A percentile compares a stretch with the other conserved stretches of the same genome.
phyloP scores from a whole-genome alignment of 2,113 vertebrate species.

The Pangasianodon gigas region DNA sequence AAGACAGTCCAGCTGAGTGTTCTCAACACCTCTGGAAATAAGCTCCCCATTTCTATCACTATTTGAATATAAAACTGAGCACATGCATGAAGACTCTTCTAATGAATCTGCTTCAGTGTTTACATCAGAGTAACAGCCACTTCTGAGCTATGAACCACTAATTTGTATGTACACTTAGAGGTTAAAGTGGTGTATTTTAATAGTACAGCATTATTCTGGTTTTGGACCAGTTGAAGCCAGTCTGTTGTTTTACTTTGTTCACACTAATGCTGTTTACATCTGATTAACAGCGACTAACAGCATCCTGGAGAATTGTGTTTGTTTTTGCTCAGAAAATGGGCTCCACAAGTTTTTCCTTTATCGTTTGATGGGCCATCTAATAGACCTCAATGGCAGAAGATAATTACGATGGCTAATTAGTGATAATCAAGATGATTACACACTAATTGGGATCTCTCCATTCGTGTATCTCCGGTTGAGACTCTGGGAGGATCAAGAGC shows the following conservation, averaged over 20 bases:
- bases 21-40: conserved; percentile 17
- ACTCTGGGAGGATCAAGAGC: conserved; percentile 40
- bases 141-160: not conserved
- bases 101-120: not conserved
- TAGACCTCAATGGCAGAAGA: conserved; percentile 62
- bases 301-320: conserved; percentile 39
- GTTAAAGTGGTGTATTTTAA: not conserved
- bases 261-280: conserved; percentile 58
- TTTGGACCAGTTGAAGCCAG: not conserved
- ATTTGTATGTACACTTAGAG: not conserved
- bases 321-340: conserved; percentile 48
- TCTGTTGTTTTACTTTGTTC: conserved; percentile 41
- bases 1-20: not conserved
- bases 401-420: conserved; percentile 63
- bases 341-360: conserved; percentile 45
- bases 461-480: conserved; percentile 15
- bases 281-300: conserved; percentile 47
- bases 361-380: conserved; percentile 57
- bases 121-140: not conserved
- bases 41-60: not conserved
- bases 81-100: not conserved
- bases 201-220: not conserved
- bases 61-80: not conserved
- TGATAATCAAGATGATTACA: conserved; percentile 65
- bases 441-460: conserved; percentile 37